Evolutionary conservation across 2,113 vertebrate genomes (phyloP), one percentile per base, ranked within the genome.

Genomic region (Picathartes gymnocephalus): DNA sequence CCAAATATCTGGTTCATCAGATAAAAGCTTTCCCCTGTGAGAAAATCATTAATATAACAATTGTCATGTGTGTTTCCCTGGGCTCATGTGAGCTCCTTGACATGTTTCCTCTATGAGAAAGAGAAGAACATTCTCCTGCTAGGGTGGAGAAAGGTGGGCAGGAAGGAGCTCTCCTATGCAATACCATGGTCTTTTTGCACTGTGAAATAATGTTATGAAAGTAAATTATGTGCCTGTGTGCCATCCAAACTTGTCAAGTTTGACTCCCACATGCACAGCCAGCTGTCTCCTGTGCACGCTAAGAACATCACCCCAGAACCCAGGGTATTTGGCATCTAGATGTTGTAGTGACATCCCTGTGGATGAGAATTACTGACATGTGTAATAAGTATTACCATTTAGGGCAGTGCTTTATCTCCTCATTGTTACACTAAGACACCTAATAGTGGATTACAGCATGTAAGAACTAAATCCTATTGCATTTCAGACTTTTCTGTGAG

Each of bases 301-400:
- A 23, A 25, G 35, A 86, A 5, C n/a, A 44, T 45, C 66, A 35
- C 27, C 86, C 93, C 96, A 97, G 91, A 95, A 93, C 54, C 56
- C 79, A 84, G 73, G 69, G 65, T 86, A 69, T 92, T 95, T 97
- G 94, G 85, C 92, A 96, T 47, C 71, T 91, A 70, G 37, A 51
- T 53, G 45, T 53, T 95, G 35, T 64, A 96, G 94, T 79, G 93
- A 86, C 79, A 53, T 88, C 77, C 89, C 83, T 78, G 54, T 95
- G 85, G 64, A 69, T 71, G 13, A 47, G 66, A 71, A 85, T 95
- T 96, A 86, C 87, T 84, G 84, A 57, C 76, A 69, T 42, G 23
- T 76, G 77, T 73, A 61, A 62, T 25, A 91, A 21, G 3, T 45
- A 20, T 35, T 77, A 31, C 22, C 6, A 3, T 64, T 91, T 82